Base-by-base conservation (phyloP, 1,140 invertebrate genomes). In the Atta texana region DNA sequence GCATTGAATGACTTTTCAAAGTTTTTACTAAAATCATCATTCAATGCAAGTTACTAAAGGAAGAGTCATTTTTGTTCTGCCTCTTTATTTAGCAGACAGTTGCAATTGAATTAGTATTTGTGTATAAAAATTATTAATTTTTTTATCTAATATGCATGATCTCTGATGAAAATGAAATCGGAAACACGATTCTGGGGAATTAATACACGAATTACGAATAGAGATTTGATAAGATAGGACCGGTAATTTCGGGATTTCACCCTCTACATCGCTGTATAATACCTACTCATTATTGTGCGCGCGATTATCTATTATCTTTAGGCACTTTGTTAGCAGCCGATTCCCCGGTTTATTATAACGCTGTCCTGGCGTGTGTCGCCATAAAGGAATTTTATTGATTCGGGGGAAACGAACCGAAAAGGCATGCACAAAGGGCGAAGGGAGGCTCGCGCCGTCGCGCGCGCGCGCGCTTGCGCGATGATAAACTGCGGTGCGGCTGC, bases 351-450 rank as follows among this genome's bases (percentile, higher is more conserved):
- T 84, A 84, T 84, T 84, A 84, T 84, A 84, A 84, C 80, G 80
- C 44, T n/a, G 55, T 10, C 39, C 66, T 34, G 53, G 39, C 55
- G 80, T 74, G 80, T 84, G 80, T 75, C 80, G 80, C 39, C 80
- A 84, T 84, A 84, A 84, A 84, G 69, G 80, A 82, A 84, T 84
- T 84, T 84, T 84, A 84, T 84, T 61, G 80, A 74, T 84, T 84
- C 80, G 80, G 44, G 80, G 39, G 80, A 84, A 84, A 84, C 80
- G 80, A 84, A 84, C 80, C 80, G 80, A 74, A 84, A 84, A 84
- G 80, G 80, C 34, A 75, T 74, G 28, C 80, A 84, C 80, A 84
- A 84, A 84, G 80, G 69, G 69, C 80, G 80, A 82, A 82, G 80
- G 80, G 80, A 82, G 53, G 80, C 80, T 59, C 78, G 66, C 78